These are phyloP conservation scores for Cossypha niveicapilla DNA, from an alignment of 2,797 vertebrate species.

Conservation along the genomic window DNA sequence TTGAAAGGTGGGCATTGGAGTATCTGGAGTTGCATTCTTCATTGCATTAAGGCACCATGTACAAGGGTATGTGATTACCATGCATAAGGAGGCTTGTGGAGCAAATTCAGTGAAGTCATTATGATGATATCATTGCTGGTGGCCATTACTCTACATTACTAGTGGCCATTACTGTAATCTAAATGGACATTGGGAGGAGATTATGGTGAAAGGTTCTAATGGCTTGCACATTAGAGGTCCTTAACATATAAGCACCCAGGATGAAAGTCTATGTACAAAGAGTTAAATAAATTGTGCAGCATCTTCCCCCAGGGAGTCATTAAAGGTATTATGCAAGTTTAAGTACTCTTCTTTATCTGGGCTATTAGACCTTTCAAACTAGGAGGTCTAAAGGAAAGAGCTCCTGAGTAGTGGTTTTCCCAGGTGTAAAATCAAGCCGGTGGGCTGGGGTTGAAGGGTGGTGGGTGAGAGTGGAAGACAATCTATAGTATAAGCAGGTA, in stretches of 20 bases:
- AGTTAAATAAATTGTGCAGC: constrained; percentile 62
- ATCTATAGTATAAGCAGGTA: not conserved
- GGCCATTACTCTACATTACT: constrained; percentile 54
- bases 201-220: constrained; percentile 71
- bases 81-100: not conserved
- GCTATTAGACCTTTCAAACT: constrained; percentile 59
- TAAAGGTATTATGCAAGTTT: constrained; percentile 62
- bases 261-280: constrained; percentile 57
- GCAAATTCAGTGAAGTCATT: constrained; percentile 53
- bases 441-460: not conserved
- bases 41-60: not conserved
- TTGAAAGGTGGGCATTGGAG: not conserved
- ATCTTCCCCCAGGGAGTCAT: constrained; percentile 40
- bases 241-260: constrained; percentile 59
- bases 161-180: constrained; percentile 63
- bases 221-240: constrained; percentile 55
- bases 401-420: constrained; percentile 53
- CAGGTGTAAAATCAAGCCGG: constrained; percentile 19
- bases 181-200: constrained; percentile 67
- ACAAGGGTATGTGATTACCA: not conserved
- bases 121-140: constrained; percentile 65
- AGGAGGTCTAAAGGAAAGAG: constrained; percentile 42
- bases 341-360: constrained; percentile 60
- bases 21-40: not conserved
- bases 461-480: not conserved